phyloP scores from a whole-genome alignment of 2,888 invertebrate species.

The Ormyrus rosae region DNA sequence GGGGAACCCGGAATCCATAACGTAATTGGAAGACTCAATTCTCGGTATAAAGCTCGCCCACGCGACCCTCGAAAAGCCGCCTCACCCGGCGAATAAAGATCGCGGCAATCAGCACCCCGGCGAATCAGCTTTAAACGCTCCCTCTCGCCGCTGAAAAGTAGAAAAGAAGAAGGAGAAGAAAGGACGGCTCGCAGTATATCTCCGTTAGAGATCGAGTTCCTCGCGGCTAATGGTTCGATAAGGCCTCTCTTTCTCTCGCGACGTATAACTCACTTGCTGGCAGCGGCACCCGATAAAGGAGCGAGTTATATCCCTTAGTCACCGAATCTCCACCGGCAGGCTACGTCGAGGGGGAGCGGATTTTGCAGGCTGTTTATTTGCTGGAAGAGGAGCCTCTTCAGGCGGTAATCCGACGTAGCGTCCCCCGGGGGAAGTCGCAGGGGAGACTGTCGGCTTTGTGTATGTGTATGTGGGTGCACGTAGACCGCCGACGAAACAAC shows the following conservation, averaged over 20 bases:
- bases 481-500: slow-evolving; percentile 17
- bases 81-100: not conserved
- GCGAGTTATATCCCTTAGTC: slow-evolving; percentile 20
- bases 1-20: too few species aligned
- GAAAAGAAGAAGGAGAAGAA: not conserved
- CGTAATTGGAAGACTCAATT: too few species aligned
- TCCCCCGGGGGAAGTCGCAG: slow-evolving; percentile 1
- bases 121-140: slow-evolving; percentile 1
- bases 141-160: not conserved
- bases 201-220: not conserved
- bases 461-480: not conserved
- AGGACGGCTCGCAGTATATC: too few species aligned
- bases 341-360: not conserved
- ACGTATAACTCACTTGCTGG: not conserved
- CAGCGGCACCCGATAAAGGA: slow-evolving; percentile 15
- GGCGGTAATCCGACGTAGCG: slow-evolving; percentile 37
- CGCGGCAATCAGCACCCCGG: not conserved
- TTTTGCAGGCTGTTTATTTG: slow-evolving; percentile 41
- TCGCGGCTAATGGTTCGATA: slow-evolving; percentile 12
- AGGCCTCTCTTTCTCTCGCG: slow-evolving; percentile 1
- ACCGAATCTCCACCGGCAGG: slow-evolving; percentile 3
- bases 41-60: too few species aligned
- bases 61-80: too few species aligned
- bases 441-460: not conserved
- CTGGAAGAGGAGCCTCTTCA: slow-evolving; percentile 34